phyloP scores from a whole-genome alignment of 2,888 invertebrate species.

The Volucella bombylans region DNA sequence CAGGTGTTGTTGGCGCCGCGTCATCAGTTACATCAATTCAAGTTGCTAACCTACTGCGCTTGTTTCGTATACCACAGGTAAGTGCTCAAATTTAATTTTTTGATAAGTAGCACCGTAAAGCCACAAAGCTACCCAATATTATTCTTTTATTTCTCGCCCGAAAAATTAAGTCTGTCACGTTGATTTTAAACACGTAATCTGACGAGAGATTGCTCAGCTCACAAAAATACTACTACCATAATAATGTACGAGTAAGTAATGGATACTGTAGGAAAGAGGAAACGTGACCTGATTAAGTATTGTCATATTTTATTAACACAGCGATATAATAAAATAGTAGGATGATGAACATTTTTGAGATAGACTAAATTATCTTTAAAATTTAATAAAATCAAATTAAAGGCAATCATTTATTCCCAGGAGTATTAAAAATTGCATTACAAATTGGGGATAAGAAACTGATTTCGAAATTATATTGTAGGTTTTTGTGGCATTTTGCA shows the following conservation, averaged over 20 bases:
- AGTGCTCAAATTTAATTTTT: constrained; percentile 46
- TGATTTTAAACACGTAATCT: constrained; percentile 29
- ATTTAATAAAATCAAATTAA: too few species aligned
- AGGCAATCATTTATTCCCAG: too few species aligned
- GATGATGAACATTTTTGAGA: not conserved
- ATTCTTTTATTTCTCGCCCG: not conserved
- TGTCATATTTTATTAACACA: not conserved
- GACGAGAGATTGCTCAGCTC: constrained; percentile 29
- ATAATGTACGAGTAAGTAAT: constrained; percentile 30
- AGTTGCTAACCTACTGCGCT: constrained; percentile 94
- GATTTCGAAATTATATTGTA: too few species aligned
- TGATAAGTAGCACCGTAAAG: constrained; percentile 15
- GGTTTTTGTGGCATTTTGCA: too few species aligned
- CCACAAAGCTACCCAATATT: not conserved
- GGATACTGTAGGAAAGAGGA: constrained; percentile 23
- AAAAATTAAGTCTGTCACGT: constrained; percentile 5
- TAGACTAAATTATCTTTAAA: not conserved
- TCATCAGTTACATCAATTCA: constrained; percentile 98
- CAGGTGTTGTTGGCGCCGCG: constrained; percentile 93
- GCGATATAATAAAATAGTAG: not conserved
- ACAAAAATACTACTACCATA: constrained; percentile 16
- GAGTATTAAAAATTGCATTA: too few species aligned
- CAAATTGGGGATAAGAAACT: too few species aligned
- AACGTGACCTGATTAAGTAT: constrained; percentile 60
- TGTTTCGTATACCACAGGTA: constrained; percentile 94